Conservation (phyloP, 30 jellyfish, hydroid and myxozoan species). For the Phacellophora camtschatica region DNA sequence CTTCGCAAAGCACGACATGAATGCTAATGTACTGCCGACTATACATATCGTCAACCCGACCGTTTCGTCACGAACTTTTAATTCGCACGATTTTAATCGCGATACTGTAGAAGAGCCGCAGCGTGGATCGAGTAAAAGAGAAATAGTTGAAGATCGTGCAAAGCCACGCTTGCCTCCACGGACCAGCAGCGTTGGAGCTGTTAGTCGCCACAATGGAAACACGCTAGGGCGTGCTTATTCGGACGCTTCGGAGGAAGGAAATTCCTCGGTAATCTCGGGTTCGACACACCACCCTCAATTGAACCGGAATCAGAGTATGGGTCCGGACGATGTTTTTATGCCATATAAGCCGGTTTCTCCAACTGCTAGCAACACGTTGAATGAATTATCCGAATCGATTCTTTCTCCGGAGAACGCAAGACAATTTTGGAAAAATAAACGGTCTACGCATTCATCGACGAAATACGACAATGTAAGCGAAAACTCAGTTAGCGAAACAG, state of each 20-base stretch:
- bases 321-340: constrained; percentile 76
- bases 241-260: constrained; percentile 21
- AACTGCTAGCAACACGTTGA: constrained; percentile 59
- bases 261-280: background rate
- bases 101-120: background rate
- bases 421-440: constrained; percentile 49
- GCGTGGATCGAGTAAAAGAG: background rate
- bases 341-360: constrained; percentile 66
- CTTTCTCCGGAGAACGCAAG: constrained; percentile 62
- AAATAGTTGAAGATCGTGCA: constrained; percentile 13
- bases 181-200: constrained; percentile 74
- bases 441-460: constrained; percentile 48
- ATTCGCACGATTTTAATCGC: background rate
- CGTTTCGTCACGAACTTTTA: background rate
- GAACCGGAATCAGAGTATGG: constrained; percentile 16
- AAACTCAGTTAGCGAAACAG: constrained; percentile 20
- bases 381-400: constrained; percentile 73
- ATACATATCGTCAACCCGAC: constrained; percentile 21
- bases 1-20: background rate
- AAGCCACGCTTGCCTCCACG: constrained; percentile 75
- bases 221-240: constrained; percentile 43
- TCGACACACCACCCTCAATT: constrained; percentile 20
- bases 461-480: constrained; percentile 63
- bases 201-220: constrained; percentile 48
- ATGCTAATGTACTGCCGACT: constrained; percentile 16